These are phyloP conservation scores for Labrus mixtus DNA, from an alignment of 2,113 vertebrate species.

Conservation along the genomic window DNA sequence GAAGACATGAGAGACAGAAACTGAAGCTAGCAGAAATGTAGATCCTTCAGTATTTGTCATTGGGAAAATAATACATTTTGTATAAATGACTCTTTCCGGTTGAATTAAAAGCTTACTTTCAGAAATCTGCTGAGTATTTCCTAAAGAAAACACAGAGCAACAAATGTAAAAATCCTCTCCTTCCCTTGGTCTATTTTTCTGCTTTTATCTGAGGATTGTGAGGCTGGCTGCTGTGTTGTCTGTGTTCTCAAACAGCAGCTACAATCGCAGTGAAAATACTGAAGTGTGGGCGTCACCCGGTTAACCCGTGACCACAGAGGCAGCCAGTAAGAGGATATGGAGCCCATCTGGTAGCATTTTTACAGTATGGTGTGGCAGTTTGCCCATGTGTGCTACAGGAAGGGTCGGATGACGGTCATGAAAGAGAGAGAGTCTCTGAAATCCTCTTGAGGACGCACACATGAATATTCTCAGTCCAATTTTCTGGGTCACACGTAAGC, in stretches of 20 bases:
- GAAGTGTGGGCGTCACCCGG: slow-evolving; percentile 71
- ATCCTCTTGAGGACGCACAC: slow-evolving; percentile 63
- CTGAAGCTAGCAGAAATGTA: not conserved
- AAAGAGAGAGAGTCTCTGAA: slow-evolving; percentile 65
- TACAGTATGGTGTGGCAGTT: slow-evolving; percentile 78
- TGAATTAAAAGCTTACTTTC: slow-evolving; percentile 24
- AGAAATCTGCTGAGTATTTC: slow-evolving; percentile 18
- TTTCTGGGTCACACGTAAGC: slow-evolving; percentile 71
- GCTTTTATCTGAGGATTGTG: slow-evolving; percentile 29
- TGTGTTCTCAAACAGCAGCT: slow-evolving; percentile 48
- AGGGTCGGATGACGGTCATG: slow-evolving; percentile 79
- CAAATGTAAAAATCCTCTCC: slow-evolving; percentile 22
- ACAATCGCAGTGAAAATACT: slow-evolving; percentile 69
- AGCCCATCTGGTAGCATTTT: slow-evolving; percentile 85
- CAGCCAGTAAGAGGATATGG: slow-evolving; percentile 78
- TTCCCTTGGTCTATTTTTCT: slow-evolving; percentile 10
- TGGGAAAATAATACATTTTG: slow-evolving; percentile 7
- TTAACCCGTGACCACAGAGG: slow-evolving; percentile 77
- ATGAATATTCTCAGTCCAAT: slow-evolving; percentile 79
- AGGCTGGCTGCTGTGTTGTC: slow-evolving; percentile 30
- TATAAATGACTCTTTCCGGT: slow-evolving; percentile 7
- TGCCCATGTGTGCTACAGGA: slow-evolving; percentile 79
- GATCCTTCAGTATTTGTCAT: not conserved
- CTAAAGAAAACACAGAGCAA: slow-evolving; percentile 13
- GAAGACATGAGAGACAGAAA: not conserved